Conservation (phyloP, 1,140 invertebrate genomes). For the Palaemon carinicauda region DNA sequence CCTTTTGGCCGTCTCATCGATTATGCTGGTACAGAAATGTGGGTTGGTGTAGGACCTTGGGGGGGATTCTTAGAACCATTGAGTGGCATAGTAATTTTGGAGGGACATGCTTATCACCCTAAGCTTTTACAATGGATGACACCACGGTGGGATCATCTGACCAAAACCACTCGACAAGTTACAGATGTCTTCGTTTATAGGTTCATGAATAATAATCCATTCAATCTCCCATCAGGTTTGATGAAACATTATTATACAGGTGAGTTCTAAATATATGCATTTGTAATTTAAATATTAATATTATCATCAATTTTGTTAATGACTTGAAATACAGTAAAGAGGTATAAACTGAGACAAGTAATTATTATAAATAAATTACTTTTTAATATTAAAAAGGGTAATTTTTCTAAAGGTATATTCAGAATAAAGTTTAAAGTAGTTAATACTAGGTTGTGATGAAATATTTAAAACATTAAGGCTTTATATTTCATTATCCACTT, state of each 20-base stretch:
- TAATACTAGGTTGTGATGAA: no score
- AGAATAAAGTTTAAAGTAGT: no score
- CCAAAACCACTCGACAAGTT: conserved; percentile 47
- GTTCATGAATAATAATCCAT: conserved; percentile 90
- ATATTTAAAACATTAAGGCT: no score
- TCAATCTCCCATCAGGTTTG: conserved; percentile 70
- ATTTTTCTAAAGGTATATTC: no score
- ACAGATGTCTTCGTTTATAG: conserved; percentile 70
- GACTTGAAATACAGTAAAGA: no score
- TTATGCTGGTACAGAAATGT: conserved; percentile 91
- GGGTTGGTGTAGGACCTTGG: conserved; percentile 83
- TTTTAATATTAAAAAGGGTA: no score
- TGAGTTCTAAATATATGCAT: background rate
- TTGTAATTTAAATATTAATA: background rate
- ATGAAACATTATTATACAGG: conserved; percentile 47
- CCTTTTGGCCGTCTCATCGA: conserved; percentile 90
- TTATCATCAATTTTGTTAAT: no score
- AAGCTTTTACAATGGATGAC: conserved; percentile 94
- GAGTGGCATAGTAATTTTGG: conserved; percentile 73
- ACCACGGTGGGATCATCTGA: conserved; percentile 89
- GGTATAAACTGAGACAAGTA: no score
- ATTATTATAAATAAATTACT: no score
- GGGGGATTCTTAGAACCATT: conserved; percentile 80
- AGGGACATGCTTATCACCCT: conserved; percentile 77
- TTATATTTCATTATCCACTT: no score